phyloP scores from a whole-genome alignment of 2,888 invertebrate species.

The Herminia tarsipennalis region DNA sequence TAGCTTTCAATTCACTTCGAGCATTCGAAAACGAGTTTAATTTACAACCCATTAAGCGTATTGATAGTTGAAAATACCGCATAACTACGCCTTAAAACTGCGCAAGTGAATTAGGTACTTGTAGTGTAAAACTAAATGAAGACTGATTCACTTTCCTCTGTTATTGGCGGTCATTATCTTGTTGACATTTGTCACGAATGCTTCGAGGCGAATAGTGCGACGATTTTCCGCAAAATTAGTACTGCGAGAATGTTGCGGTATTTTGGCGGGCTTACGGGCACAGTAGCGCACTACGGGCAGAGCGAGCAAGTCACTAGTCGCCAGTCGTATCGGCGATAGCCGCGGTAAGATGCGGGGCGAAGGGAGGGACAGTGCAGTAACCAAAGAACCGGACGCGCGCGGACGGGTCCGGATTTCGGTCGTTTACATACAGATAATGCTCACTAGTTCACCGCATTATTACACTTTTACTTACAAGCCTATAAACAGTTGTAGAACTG shows the following conservation, averaged over 20 bases:
- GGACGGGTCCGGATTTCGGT: constrained; percentile 38
- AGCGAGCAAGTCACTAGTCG: constrained; percentile 7
- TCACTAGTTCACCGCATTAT: constrained; percentile 20
- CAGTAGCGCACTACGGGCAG: constrained; percentile 24
- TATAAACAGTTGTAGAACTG: too few relatives aligned
- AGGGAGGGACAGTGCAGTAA: constrained; percentile 28
- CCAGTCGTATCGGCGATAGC: constrained; percentile 23
- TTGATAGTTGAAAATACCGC: constrained; percentile 8
- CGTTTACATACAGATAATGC: constrained; percentile 31
- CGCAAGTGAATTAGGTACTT: constrained; percentile 18
- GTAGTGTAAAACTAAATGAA: constrained; percentile 21
- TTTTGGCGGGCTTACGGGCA: constrained; percentile 30
- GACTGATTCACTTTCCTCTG: constrained; percentile 35
- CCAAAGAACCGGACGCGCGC: constrained; percentile 38
- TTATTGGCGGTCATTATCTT: constrained; percentile 42
- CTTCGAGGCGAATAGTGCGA: constrained; percentile 21
- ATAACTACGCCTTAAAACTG: constrained; percentile 13
- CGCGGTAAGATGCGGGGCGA: not conserved
- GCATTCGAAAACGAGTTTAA: constrained; percentile 16
- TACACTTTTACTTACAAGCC: constrained; percentile 27
- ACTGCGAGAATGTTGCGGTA: constrained; percentile 39
- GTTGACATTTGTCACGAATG: constrained; percentile 36
- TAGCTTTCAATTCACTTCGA: constrained; percentile 23
- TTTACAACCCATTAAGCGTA: constrained; percentile 19
- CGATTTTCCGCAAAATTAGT: constrained; percentile 33